These are phyloP conservation scores for Megastigmus dorsalis DNA, from an alignment of 2,888 invertebrate species.

Conservation along the genomic window DNA sequence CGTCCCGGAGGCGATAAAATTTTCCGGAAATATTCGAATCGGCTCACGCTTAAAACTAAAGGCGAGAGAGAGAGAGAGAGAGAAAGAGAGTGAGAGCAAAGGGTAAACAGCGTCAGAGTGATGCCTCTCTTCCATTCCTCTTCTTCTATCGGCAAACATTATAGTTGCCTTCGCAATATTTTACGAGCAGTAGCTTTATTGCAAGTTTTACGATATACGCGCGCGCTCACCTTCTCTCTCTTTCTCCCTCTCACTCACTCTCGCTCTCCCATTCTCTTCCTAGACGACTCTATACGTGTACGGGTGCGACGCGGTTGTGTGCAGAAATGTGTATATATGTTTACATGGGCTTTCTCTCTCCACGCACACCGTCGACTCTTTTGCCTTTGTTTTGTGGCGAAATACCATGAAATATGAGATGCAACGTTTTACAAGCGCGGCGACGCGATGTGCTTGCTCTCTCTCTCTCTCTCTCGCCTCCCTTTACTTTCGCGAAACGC, in stretches of 20 bases:
- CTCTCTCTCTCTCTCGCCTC: too few species aligned
- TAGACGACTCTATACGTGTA: not conserved
- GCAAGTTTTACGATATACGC: constrained; percentile 48
- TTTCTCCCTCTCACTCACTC: not conserved
- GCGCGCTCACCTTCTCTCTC: not conserved
- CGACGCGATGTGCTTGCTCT: constrained; percentile 7
- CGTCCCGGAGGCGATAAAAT: constrained; percentile 40
- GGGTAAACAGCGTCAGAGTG: constrained; percentile 5
- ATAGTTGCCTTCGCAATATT: constrained; percentile 49
- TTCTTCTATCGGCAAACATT: constrained; percentile 44
- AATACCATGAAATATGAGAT: constrained; percentile 49
- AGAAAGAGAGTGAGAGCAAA: too few species aligned
- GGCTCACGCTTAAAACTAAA: constrained; percentile 39
- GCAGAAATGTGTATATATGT: too few species aligned
- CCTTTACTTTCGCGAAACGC: constrained; percentile 1
- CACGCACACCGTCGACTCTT: not conserved
- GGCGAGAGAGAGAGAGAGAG: too few species aligned
- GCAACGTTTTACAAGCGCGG: constrained; percentile 15
- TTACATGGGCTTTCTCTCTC: too few species aligned
- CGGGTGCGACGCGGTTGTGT: not conserved
- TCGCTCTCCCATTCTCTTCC: not conserved
- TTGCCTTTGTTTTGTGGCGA: constrained; percentile 42
- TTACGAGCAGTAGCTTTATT: constrained; percentile 53
- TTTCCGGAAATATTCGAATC: constrained; percentile 37
- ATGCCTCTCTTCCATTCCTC: not conserved